These are phyloP conservation scores for Burhinus oedicnemus DNA, from an alignment of 2,113 vertebrate genomes.

Conservation along the genomic window DNA sequence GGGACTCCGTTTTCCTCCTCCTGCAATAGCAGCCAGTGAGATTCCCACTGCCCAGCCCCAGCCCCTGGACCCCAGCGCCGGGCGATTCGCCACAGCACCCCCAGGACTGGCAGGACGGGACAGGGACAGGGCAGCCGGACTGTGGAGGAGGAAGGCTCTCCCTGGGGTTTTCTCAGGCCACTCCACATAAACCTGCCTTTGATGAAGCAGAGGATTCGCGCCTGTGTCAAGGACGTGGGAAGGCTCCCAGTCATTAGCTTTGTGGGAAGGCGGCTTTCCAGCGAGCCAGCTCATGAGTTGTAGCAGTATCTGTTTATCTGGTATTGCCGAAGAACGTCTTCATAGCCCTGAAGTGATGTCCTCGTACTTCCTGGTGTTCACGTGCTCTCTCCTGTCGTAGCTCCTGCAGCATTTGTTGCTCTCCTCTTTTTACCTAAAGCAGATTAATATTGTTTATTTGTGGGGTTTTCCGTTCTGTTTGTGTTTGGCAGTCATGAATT, in stretches of 20 bases:
- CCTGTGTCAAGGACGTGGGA: not conserved
- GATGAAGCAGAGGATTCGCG: not conserved
- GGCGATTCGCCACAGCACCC: no score
- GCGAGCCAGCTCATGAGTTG: not conserved
- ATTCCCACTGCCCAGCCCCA: not conserved
- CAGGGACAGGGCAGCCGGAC: not conserved
- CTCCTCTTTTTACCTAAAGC: not conserved
- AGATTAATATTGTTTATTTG: not conserved
- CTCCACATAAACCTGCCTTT: not conserved
- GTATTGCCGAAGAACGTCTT: not conserved
- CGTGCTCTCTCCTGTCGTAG: not conserved
- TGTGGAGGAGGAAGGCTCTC: not conserved
- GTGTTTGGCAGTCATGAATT: not conserved
- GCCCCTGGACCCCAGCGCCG: accelerated
- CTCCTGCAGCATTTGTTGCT: not conserved
- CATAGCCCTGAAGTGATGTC: not conserved
- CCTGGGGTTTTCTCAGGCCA: not conserved
- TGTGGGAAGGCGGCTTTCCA: not conserved
- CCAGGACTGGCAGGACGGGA: not conserved
- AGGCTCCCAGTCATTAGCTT: not conserved
- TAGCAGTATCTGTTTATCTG: not conserved
- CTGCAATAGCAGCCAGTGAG: not conserved
- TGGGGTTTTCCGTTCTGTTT: not conserved
- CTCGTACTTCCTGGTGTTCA: not conserved
- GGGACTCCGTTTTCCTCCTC: not conserved